Evolutionary conservation across 2,113 vertebrate species (phyloP).

Genomic region (Hyla sarda): DNA sequence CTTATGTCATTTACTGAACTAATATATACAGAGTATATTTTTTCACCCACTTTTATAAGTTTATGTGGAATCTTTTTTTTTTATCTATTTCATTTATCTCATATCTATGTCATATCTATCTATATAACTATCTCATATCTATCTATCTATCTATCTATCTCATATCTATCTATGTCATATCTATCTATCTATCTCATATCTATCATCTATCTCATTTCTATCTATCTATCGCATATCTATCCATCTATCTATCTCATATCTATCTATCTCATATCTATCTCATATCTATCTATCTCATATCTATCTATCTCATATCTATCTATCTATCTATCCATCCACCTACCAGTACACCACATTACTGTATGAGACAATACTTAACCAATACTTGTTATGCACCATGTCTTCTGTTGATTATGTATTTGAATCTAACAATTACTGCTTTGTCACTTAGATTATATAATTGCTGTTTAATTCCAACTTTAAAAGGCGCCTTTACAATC

Average conservation of each 20-base stretch:
- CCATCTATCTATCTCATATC: not conserved
- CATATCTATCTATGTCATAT: not conserved
- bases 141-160: slow-evolving; percentile 9
- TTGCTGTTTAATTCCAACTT: not conserved
- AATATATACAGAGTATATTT: too few species aligned
- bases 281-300: slow-evolving; percentile 29
- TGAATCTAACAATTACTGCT: not conserved
- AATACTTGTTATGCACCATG: too few species aligned
- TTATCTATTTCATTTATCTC: not conserved
- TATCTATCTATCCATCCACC: slow-evolving; percentile 9
- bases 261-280: slow-evolving; percentile 22
- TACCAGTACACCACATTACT: not conserved
- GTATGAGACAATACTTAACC: too few species aligned
- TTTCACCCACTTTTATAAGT: not conserved
- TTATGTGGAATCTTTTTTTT: not conserved
- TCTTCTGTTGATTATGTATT: not conserved
- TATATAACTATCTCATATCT: not conserved
- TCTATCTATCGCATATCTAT: not conserved
- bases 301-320: slow-evolving; percentile 12
- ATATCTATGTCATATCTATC: not conserved
- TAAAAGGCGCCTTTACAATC: not conserved
- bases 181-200: not conserved
- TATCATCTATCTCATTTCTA: not conserved
- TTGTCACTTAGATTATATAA: not conserved
- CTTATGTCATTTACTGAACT: not conserved